Evolutionary conservation across 2,113 vertebrate genomes (phyloP).

Genomic region (Zapornia atra): DNA sequence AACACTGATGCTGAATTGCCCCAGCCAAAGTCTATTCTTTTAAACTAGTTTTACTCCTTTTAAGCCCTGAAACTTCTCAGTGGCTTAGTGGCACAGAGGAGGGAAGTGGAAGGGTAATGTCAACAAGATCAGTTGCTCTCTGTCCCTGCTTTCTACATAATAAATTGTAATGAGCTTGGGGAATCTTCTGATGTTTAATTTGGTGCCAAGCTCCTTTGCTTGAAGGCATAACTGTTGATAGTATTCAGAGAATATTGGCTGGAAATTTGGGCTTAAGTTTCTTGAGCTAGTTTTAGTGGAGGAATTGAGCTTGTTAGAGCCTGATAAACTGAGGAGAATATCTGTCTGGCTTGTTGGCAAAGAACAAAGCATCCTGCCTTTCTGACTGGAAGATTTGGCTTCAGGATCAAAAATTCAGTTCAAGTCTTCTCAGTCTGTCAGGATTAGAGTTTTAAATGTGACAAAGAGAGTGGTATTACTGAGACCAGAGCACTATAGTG

Average conservation of each 20-base stretch:
- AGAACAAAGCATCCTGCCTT: background rate
- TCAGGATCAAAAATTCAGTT: background rate
- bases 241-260: background rate
- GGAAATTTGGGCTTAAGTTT: background rate
- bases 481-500: background rate
- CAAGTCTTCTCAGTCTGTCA: background rate
- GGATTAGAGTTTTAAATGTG: background rate
- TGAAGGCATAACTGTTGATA: background rate
- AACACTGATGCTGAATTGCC: background rate
- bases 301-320: background rate
- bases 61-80: background rate
- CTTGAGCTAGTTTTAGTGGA: background rate
- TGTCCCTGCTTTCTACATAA: background rate
- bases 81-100: background rate
- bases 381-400: background rate
- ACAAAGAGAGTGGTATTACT: background rate
- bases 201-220: background rate
- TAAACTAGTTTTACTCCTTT: background rate
- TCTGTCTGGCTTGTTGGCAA: background rate
- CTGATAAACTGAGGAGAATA: background rate
- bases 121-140: background rate
- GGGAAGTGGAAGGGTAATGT: background rate
- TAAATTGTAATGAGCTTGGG: background rate
- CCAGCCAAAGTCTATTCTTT: background rate
- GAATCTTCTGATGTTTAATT: background rate